Base-by-base conservation (phyloP, 2,113 vertebrate genomes). In the Tenebrosternarchus preto region DNA sequence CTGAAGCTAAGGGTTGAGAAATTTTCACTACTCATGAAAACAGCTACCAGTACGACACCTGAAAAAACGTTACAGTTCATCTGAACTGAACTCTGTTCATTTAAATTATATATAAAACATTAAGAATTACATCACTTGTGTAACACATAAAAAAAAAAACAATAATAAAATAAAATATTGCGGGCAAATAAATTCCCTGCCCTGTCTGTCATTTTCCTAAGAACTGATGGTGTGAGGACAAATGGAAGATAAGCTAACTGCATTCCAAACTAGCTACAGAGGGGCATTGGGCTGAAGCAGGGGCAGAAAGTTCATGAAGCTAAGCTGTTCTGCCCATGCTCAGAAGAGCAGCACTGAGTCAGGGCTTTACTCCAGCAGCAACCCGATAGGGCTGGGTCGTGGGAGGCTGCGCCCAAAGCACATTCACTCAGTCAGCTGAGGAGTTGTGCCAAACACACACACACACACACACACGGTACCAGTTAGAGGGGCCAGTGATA, bases 391-490 rank as follows among this genome's bases (percentile, higher is more conserved):
- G 57, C 68, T 5, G 19, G 2, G 33, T 6, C 33, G 6, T 2
- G 33, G 33, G 33, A 36, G 33, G 33, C 33, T 36, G 6, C 33
- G 8, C 57, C 39, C 29, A 75, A 78, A 55, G 46, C 69, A 66
- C 57, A 15, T 73, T 76, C 69, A 66, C 56, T 78, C 57, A 63
- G n/a, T 68, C 43, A 73, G 29, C 66, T 43, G 31, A 61, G 68
- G 16, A 56, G 33, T 15, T 57, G 24, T 66, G 67, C 39, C 82
- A 77, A 22, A 50, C 39, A 71, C n/a, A 15, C 68, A 78, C 81
- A 85, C 56, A 50, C 39, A 71, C n/a, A 15, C 68, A 78, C 81
- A 85, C 56, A 77, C 83, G 81, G 69, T 56, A 33, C 16, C 29
- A 78, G 24, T 83, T 83, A 85, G 24, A 39, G 70, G 56, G 31